phyloP scores from a whole-genome alignment of 1,140 invertebrate genomes.

The Drosophila trapezifrons region DNA sequence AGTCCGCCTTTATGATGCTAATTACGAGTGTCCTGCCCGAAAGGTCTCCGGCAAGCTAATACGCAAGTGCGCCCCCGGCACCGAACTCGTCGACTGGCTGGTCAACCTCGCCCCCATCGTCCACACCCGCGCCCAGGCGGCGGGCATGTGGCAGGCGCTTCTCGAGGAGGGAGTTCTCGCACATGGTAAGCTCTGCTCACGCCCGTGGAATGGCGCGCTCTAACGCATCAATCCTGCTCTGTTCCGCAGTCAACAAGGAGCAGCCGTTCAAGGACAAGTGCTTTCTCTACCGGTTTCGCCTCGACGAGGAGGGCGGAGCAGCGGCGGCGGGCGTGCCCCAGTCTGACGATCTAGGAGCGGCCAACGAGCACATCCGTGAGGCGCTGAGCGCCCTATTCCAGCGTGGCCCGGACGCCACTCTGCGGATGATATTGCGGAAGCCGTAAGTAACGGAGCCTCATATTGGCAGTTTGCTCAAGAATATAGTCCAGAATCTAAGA shows the following conservation, averaged over 20 bases:
- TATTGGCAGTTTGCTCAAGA: no score
- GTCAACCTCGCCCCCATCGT: slow-evolving; percentile 85
- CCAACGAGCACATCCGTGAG: slow-evolving; percentile 89
- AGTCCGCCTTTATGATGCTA: slow-evolving; percentile 21
- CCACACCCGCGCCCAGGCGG: slow-evolving; percentile 89
- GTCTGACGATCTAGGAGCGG: slow-evolving; percentile 86
- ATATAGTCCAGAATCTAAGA: no score
- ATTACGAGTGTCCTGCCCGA: slow-evolving; percentile 15
- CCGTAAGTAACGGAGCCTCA: slow-evolving; percentile 86
- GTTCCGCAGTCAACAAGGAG: slow-evolving; percentile 88
- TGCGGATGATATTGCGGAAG: slow-evolving; percentile 93
- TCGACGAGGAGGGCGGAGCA: slow-evolving; percentile 87
- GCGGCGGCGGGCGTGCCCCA: slow-evolving; percentile 84
- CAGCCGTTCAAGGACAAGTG: slow-evolving; percentile 94
- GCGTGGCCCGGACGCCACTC: slow-evolving; percentile 90
- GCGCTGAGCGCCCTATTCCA: slow-evolving; percentile 88
- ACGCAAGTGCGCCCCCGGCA: slow-evolving; percentile 86
- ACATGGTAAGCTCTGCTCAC: slow-evolving; percentile 87
- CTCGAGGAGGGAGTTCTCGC: slow-evolving; percentile 92
- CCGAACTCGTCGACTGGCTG: slow-evolving; percentile 93
- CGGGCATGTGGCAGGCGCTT: slow-evolving; percentile 93
- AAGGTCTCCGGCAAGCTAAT: slow-evolving; percentile 86
- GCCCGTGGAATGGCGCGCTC: slow-evolving; percentile 1
- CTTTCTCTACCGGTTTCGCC: slow-evolving; percentile 91
- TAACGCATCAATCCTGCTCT: background rate